These are phyloP conservation scores for Heloderma charlesbogerti DNA, from an alignment of 2,113 vertebrate species.

Conservation along the genomic window DNA sequence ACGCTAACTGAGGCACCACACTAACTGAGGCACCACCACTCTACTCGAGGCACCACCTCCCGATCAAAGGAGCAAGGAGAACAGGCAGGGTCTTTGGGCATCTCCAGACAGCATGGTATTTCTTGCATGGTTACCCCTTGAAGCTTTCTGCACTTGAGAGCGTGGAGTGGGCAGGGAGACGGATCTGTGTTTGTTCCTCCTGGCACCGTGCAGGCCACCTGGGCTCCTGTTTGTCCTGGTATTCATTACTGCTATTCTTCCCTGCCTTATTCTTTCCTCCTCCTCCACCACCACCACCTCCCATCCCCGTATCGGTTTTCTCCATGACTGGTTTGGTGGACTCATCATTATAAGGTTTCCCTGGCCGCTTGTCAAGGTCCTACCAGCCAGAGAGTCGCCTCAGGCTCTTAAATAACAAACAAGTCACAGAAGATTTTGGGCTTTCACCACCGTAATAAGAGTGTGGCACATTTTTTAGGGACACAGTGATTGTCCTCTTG, in stretches of 20 bases:
- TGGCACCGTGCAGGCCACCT: conserved; percentile 29
- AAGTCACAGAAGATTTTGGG: conserved; percentile 64
- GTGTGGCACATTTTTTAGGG: conserved; percentile 59
- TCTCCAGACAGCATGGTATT: not conserved
- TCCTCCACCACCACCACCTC: no score
- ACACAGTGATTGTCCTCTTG: conserved; percentile 42
- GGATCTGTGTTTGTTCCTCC: conserved; percentile 41
- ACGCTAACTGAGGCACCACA: no score
- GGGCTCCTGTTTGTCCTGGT: not conserved
- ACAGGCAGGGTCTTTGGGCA: not conserved
- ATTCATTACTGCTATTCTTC: conserved; percentile 42
- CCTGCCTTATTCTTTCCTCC: conserved; percentile 46
- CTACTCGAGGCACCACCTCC: no score
- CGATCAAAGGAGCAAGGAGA: not conserved
- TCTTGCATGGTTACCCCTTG: not conserved
- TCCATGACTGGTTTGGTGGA: conserved; percentile 67
- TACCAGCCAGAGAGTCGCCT: conserved; percentile 67
- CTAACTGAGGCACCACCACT: no score
- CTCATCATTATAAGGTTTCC: conserved; percentile 71
- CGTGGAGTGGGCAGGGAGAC: conserved; percentile 24
- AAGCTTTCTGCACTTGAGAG: conserved; percentile 29
- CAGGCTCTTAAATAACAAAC: conserved; percentile 71
- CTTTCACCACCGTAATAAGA: conserved; percentile 67
- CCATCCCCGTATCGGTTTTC: not conserved
- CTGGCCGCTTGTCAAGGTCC: conserved; percentile 72